These are phyloP conservation scores for Coracopsis vasa DNA, from an alignment of 2,113 vertebrate species.

Conservation along the genomic window DNA sequence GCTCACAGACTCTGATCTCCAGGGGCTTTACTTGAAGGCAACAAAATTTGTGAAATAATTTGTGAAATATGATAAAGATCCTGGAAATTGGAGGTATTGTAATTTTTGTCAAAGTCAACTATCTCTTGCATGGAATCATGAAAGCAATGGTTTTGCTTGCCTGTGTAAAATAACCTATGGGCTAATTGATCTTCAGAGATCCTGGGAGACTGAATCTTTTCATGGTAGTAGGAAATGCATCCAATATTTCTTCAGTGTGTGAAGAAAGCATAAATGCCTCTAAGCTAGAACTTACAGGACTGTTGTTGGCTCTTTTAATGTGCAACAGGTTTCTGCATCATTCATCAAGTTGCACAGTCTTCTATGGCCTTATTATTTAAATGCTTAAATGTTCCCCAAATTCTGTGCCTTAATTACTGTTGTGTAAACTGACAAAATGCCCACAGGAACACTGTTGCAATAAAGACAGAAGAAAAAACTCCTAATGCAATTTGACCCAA, in stretches of 20 bases:
- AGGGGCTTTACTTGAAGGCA: not conserved
- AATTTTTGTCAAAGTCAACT: not conserved
- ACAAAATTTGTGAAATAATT: not conserved
- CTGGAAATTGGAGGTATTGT: not conserved
- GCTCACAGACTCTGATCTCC: not conserved
- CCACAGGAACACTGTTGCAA: not conserved
- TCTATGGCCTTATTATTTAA: not conserved
- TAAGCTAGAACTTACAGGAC: not conserved
- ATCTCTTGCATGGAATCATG: not conserved
- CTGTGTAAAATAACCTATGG: not conserved
- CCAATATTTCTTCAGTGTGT: accelerated
- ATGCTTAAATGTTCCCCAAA: not conserved
- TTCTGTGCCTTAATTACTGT: not conserved
- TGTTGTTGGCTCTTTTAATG: not conserved
- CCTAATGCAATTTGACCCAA: not conserved
- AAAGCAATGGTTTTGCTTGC: not conserved
- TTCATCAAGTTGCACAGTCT: accelerated
- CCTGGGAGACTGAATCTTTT: not conserved
- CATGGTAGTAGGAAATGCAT: not conserved
- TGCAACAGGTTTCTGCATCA: not conserved
- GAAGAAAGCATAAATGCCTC: not conserved
- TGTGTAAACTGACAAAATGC: not conserved
- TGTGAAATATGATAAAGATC: not conserved
- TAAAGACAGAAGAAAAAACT: not conserved
- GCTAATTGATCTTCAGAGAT: not conserved